Evolutionary conservation across 1,140 invertebrate genomes (phyloP), one percentile per base, ranked within the genome.

Genomic region (Luehdorfia chinensis): DNA sequence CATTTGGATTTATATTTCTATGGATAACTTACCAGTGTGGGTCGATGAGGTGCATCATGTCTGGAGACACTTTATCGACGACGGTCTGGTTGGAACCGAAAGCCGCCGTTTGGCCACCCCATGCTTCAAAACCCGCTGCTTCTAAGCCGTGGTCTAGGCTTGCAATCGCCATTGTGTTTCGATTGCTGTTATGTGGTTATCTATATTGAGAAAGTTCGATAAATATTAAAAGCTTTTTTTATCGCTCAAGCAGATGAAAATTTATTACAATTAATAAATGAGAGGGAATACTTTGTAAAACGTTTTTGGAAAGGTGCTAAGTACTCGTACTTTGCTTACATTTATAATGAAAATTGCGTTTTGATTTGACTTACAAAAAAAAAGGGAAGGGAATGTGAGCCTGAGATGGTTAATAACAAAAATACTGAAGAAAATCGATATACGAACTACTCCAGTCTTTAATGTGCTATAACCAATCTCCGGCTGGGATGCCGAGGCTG

Each of bases 1-100:
- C n/a, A n/a, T n/a, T n/a, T n/a, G n/a, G n/a, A n/a, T n/a, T n/a
- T n/a, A n/a, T n/a, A n/a, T n/a, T 32, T 28, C 2, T n/a, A 23
- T 43, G 27, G 8, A 31, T 5, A 50, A 64, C 61, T 66, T 70
- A 88, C 90, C 90, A 91, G 54, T 91, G 88, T 13, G 89, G 81
- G 66, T 91, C 90, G 37, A 92, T 72, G 66, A 90, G 83, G 65
- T 90, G 88, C 21, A 90, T 60, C 89, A 92, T 90, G 4, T 91
- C 90, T 1, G 86, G 84, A 7, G 88, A 79, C 44, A 87, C 90
- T 78, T 87, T 88, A 67, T 88, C 87, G 27, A 88, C 85, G 28
- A 88, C 87, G 19, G 87, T 88, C 48, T 85, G 66, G 59, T 88
- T 88, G 46, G 79, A 73, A 43, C 83, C 77, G 50, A 76, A 88